A percentile compares a stretch with the other conserved stretches of the same genome.
Evolutionary conservation across 2,888 invertebrate species (phyloP).

Genomic region (Cheilosia urbana): DNA sequence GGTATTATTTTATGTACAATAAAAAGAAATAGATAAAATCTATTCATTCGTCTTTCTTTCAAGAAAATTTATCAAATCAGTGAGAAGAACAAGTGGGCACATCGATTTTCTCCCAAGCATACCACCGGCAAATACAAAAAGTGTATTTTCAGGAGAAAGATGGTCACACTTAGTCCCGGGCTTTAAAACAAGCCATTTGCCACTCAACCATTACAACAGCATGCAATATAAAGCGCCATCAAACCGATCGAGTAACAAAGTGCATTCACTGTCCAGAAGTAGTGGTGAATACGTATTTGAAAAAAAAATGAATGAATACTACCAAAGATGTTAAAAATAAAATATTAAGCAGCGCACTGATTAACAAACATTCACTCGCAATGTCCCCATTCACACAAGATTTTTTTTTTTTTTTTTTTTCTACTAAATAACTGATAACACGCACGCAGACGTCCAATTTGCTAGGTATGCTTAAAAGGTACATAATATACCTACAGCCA

Average conservation of each 20-base stretch:
- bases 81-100: background rate
- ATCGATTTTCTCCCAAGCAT: background rate
- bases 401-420: constrained; percentile 45
- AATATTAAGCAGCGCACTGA: constrained; percentile 32
- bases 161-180: constrained; percentile 17
- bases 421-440: constrained; percentile 43
- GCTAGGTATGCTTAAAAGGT: background rate
- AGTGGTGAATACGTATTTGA: background rate
- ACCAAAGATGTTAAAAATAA: constrained; percentile 22
- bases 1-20: constrained; percentile 69
- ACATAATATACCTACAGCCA: background rate
- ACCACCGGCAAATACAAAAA: constrained; percentile 46
- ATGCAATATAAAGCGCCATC: constrained; percentile 65
- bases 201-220: constrained; percentile 66
- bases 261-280: background rate
- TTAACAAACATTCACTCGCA: constrained; percentile 52
- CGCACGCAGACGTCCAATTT: constrained; percentile 22
- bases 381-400: constrained; percentile 57
- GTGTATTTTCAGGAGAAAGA: constrained; percentile 17
- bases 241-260: constrained; percentile 54
- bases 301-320: constrained; percentile 43
- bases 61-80: background rate
- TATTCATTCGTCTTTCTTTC: constrained; percentile 47
- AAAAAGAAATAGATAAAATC: constrained; percentile 42
- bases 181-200: constrained; percentile 75